A percentile compares a stretch with the other conserved stretches of the same genome.
These are phyloP conservation scores for Trichosurus vulpecula DNA, from an alignment of 2,797 vertebrate species.

Conservation along the genomic window DNA sequence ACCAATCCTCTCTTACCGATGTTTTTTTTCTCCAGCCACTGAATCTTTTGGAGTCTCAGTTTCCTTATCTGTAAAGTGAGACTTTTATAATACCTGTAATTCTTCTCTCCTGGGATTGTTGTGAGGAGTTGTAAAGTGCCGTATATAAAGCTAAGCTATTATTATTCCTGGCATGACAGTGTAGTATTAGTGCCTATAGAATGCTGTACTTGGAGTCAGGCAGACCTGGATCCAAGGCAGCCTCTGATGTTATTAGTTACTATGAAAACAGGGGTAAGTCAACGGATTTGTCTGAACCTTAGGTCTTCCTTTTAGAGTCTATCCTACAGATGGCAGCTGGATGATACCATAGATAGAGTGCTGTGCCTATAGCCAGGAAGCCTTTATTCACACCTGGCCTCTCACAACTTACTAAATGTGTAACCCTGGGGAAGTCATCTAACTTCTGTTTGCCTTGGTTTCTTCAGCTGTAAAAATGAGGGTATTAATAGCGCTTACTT, in stretches of 20 bases:
- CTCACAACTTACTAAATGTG: not conserved
- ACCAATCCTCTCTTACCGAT: not conserved
- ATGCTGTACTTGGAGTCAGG: not conserved
- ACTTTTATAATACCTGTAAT: not conserved
- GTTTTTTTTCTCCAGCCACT: not conserved
- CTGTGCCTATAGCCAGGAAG: not conserved
- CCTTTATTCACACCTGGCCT: not conserved
- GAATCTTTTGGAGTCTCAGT: not conserved
- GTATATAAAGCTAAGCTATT: not conserved
- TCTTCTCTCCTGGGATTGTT: not conserved
- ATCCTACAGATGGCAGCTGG: not conserved
- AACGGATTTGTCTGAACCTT: not conserved
- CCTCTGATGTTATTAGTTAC: not conserved
- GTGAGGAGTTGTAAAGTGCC: not conserved
- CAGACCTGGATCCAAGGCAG: not conserved
- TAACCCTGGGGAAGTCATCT: not conserved
- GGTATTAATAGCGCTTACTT: too few species aligned
- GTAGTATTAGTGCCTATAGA: not conserved
- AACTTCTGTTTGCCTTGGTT: not conserved
- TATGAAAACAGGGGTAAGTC: not conserved
- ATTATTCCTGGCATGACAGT: not conserved
- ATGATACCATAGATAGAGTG: not conserved
- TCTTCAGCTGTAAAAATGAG: too few species aligned
- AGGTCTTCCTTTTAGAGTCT: not conserved
- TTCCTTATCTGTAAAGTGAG: slow-evolving; percentile 10